These are phyloP conservation scores for Tribolium freemani DNA, from an alignment of 2,888 invertebrate species.

Conservation along the genomic window DNA sequence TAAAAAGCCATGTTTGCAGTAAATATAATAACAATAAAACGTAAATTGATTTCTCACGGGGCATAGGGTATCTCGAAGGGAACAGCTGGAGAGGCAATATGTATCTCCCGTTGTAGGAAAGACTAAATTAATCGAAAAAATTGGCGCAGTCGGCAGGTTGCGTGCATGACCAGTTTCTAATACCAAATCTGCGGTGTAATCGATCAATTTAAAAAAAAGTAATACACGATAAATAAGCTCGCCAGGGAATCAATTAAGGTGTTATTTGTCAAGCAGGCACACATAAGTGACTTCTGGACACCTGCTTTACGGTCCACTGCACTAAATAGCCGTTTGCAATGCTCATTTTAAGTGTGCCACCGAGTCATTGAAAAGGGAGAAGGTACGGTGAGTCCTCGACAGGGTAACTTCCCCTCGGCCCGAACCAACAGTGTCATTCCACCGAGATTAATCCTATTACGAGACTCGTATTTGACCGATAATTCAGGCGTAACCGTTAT, in stretches of 20 bases:
- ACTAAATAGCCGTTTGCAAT: constrained; percentile 67
- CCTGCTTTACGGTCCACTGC: constrained; percentile 67
- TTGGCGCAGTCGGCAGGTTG: constrained; percentile 7
- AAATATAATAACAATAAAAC: constrained; percentile 68
- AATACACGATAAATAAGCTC: constrained; percentile 48
- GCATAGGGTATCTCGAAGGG: constrained; percentile 61
- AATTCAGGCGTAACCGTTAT: constrained; percentile 62
- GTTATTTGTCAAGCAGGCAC: constrained; percentile 61
- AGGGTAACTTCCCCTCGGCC: constrained; percentile 54
- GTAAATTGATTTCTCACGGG: constrained; percentile 68
- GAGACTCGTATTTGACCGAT: constrained; percentile 61
- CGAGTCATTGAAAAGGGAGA: constrained; percentile 59
- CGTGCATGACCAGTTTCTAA: neutral
- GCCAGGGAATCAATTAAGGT: constrained; percentile 61
- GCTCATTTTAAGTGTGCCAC: constrained; percentile 65
- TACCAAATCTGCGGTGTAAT: neutral
- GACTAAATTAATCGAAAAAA: neutral
- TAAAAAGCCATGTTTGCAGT: constrained; percentile 64
- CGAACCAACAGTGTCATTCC: constrained; percentile 56
- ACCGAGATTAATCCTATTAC: constrained; percentile 63
- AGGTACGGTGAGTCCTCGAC: constrained; percentile 51
- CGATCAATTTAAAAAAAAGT: constrained; percentile 43
- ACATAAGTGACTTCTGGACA: constrained; percentile 67
- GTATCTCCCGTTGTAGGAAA: constrained; percentile 41
- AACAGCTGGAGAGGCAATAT: constrained; percentile 61